These are phyloP conservation scores for Lerista edwardsae DNA, from an alignment of 2,797 vertebrate species.

Conservation along the genomic window DNA sequence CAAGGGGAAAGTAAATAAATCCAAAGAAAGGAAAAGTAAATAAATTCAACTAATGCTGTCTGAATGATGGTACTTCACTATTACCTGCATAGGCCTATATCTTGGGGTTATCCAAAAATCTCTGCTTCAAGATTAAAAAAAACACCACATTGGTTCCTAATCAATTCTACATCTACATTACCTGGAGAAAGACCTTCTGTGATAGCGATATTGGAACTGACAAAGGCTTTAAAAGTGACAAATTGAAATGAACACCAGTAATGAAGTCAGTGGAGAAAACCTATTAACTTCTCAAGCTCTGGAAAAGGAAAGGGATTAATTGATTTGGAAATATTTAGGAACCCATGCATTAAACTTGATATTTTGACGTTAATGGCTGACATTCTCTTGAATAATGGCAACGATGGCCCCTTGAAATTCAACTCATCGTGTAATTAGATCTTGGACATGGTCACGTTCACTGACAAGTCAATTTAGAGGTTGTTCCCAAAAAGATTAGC, in stretches of 20 bases:
- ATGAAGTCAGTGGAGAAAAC: conserved; percentile 29
- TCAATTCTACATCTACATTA: conserved; percentile 12
- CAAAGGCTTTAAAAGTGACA: conserved; percentile 5
- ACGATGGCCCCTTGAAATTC: neutral
- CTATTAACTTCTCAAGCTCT: conserved; percentile 24
- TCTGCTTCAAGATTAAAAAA: neutral
- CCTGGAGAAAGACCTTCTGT: neutral
- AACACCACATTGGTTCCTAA: neutral
- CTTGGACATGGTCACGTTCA: neutral
- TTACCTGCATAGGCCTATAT: neutral
- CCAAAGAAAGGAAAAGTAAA: neutral
- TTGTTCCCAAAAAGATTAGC: neutral
- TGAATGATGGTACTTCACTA: neutral
- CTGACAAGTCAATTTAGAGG: conserved; percentile 17
- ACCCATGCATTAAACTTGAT: conserved; percentile 10
- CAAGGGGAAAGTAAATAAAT: too few species aligned
- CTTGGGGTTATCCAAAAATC: neutral
- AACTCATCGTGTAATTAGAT: conserved; percentile 17
- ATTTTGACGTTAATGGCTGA: conserved; percentile 10
- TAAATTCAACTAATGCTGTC: neutral
- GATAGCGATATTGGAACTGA: conserved; percentile 6
- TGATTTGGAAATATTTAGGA: conserved; percentile 31
- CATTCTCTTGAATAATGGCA: neutral
- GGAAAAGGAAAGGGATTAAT: conserved; percentile 9
- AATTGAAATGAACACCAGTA: conserved; percentile 26